Percentiles rank a stretch among this genome's conserved stretches.
phyloP scores from a whole-genome alignment of 2,888 invertebrate genomes.

The Cinara cedri region DNA sequence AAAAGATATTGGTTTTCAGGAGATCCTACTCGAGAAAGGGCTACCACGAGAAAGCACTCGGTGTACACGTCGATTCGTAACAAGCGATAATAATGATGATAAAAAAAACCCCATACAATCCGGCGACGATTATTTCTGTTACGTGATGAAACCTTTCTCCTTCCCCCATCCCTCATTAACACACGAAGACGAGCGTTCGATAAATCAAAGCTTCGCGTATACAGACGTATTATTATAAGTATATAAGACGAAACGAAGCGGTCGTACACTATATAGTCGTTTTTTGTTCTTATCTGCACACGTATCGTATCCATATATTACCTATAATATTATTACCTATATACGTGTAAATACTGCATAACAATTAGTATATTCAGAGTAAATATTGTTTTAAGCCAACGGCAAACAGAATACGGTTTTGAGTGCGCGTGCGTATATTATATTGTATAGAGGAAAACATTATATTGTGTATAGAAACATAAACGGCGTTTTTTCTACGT shows the following conservation, averaged over 20 bases:
- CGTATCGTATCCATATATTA: neutral
- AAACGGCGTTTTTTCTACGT: too few species aligned
- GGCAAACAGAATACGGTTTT: constrained; percentile 24
- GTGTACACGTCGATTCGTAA: too few species aligned
- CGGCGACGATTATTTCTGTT: too few species aligned
- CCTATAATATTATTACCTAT: neutral
- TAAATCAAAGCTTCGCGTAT: constrained; percentile 31
- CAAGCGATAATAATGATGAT: too few species aligned
- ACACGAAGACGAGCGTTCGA: too few species aligned
- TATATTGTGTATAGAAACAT: neutral
- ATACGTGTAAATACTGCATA: constrained; percentile 5
- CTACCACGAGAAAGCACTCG: too few species aligned
- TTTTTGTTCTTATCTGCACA: constrained; percentile 19
- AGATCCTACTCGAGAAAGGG: too few species aligned
- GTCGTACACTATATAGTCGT: neutral
- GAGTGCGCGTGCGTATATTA: neutral
- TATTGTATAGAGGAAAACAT: neutral
- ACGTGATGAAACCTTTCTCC: too few species aligned
- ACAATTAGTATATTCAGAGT: neutral
- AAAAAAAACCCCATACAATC: too few species aligned
- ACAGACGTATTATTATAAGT: too few species aligned
- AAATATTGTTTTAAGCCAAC: constrained; percentile 27
- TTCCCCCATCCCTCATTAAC: too few species aligned
- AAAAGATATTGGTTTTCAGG: too few species aligned
- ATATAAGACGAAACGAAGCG: neutral